Percentiles rank a stretch among this genome's conserved stretches.
These are phyloP conservation scores for Diarsia dahlii DNA, from an alignment of 2,888 invertebrate genomes.

Conservation along the genomic window DNA sequence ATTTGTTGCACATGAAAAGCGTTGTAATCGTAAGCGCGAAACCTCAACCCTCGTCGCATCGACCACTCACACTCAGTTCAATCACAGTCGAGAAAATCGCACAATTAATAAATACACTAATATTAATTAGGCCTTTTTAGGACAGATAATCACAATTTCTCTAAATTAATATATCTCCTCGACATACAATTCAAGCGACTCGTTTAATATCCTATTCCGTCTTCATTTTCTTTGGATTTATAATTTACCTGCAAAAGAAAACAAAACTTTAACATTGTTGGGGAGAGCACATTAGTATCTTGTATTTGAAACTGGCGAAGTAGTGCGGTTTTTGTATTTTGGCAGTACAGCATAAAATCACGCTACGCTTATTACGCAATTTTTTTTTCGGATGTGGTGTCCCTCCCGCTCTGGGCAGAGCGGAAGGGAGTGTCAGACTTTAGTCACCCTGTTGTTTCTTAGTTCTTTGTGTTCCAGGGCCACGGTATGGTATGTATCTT, in stretches of 20 bases:
- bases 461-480: too few relatives aligned
- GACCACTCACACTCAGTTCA: conserved; percentile 75
- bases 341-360: not conserved
- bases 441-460: too few relatives aligned
- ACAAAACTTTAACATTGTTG: conserved; percentile 16
- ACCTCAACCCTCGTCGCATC: conserved; percentile 68
- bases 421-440: too few relatives aligned
- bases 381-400: too few relatives aligned
- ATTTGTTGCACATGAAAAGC: conserved; percentile 80
- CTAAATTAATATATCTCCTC: conserved; percentile 82
- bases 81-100: conserved; percentile 86
- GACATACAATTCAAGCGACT: conserved; percentile 75
- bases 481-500: too few relatives aligned
- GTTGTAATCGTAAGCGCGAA: conserved; percentile 77
- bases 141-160: conserved; percentile 89
- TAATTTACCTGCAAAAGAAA: conserved; percentile 73
- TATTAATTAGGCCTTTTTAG: conserved; percentile 90
- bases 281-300: not conserved
- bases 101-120: conserved; percentile 88
- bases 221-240: conserved; percentile 84
- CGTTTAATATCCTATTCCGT: conserved; percentile 67
- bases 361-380: not conserved
- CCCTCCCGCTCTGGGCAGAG: too few relatives aligned
- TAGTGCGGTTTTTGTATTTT: not conserved
- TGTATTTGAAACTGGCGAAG: too few relatives aligned